Base-by-base conservation (phyloP, 2,888 invertebrate species). In the Apodemia hepburni region DNA sequence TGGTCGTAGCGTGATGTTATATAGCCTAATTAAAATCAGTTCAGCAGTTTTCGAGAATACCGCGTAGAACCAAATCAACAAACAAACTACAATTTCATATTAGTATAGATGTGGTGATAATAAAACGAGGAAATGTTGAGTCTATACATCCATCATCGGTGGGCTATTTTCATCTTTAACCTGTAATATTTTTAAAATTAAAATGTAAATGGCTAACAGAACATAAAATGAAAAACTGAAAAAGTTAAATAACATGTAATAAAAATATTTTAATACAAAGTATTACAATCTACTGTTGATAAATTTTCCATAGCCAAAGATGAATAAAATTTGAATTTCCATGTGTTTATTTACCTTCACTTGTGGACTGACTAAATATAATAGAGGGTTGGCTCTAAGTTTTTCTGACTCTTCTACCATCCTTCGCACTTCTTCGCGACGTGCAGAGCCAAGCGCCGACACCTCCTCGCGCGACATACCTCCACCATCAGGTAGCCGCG, bases 281-380 rank as follows among this genome's bases (percentile, higher is more conserved):
- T 22, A 22, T 51, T 22, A 51, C 18, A 51, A 51, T 51, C 38
- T 45, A 45, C n/a, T 58, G 35, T 29, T 33, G 29, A 29, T 38
- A 38, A 15, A 38, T 12, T 38, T 38, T 45, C 45, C 45, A 45
- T 45, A n/a, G 45, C 15, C 38, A 38, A 15, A 38, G 12, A 58
- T 35, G 8, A 35, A 35, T 35, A 17, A 27, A 18, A 15, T 29
- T 29, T 58, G 59, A 29, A 9, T 22, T 42, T 29, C n/a, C 22
- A n/a, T 61, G 35, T 61, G 49, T 51, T 51, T 51, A 9, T 61
- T 92, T 92, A 98, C 98, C 97, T 98, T 97, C 76, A 98, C 97
- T 94, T 97, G 97, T 81, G 98, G 98, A 96, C 98, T 98, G 94
- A 97, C 96, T 87, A 99, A 93, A 92, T 98, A 98, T 77, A 98